Evolutionary conservation across 2,888 invertebrate species (phyloP), one percentile per base, ranked within the genome.

Genomic region (Exocentrus adspersus): DNA sequence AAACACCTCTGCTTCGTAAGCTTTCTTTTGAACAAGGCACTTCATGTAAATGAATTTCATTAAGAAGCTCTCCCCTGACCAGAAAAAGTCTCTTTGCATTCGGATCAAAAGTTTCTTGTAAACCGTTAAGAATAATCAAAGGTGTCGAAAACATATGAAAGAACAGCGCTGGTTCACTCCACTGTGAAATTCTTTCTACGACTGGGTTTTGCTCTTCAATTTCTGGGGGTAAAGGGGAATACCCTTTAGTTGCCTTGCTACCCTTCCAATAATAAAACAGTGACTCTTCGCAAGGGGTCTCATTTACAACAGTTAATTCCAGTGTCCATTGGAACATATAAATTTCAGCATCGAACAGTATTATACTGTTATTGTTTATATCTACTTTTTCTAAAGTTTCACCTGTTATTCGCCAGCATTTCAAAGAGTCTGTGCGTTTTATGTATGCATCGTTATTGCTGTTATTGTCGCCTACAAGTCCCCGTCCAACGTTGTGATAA

Each of bases 201-300:
- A 66, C 53, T n/a, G 72, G 65, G 56, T 59, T 66, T 24, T 72
- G 61, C 30, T 75, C 65, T 37, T 74, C 71, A 28, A 74, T 62
- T 20, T 66, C 64, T 32, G 70, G 60, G 1, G 77, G 77, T 14
- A 77, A 57, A 28, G 77, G 77, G 2, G 75, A 72, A 54, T 51
- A 62, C 37, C 75, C 73, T 70, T 75, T 76, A 5, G 19, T 0
- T 14, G 77, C 75, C 17, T 70, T 64, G 21, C 65, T 63, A 6
- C 77, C 76, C 60, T 66, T 75, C 77, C 76, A 77, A 61, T 74
- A 67, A 52, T 72, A 76, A 32, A 72, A 69, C 12, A 75, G 52
- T 16, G 52, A 52, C 62, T 68, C 66, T 9, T 67, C 61, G 6
- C 43, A 21, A 16, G 62, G 7, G 6, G 53, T 42, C 12, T 60